These are phyloP conservation scores for Oeneis ivallda DNA, from an alignment of 2,888 invertebrate genomes.

Conservation along the genomic window DNA sequence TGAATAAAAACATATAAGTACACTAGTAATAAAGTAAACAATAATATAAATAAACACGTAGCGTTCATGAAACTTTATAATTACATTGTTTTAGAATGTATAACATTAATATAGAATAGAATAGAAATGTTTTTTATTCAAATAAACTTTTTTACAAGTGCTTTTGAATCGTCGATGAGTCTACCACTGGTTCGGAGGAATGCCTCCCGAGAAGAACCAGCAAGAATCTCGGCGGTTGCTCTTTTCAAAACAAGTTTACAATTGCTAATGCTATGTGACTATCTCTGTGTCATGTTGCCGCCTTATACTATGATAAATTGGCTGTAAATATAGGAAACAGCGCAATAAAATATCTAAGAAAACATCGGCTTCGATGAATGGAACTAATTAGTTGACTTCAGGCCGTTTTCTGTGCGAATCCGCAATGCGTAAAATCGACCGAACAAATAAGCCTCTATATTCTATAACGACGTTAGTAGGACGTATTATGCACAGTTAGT, in stretches of 20 bases:
- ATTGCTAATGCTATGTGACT: constrained; percentile 47
- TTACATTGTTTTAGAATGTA: background rate
- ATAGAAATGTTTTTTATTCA: too few species aligned
- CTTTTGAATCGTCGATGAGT: too few species aligned
- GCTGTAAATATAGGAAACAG: constrained; percentile 57
- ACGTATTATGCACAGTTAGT: too few species aligned
- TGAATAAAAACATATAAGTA: background rate
- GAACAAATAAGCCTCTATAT: constrained; percentile 15
- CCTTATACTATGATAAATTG: constrained; percentile 57
- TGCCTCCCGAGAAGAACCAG: too few species aligned
- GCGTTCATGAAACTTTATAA: constrained; percentile 10
- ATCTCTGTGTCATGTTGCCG: constrained; percentile 44
- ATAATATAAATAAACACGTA: constrained; percentile 2
- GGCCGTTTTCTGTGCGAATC: constrained; percentile 10
- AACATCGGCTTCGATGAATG: constrained; percentile 44
- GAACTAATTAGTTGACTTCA: constrained; percentile 20
- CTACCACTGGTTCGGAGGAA: too few species aligned
- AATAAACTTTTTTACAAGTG: too few species aligned
- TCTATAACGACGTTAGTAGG: background rate
- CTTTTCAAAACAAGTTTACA: too few species aligned
- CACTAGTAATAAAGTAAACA: background rate
- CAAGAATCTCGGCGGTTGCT: too few species aligned
- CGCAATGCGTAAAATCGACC: constrained; percentile 14
- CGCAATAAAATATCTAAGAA: constrained; percentile 51
- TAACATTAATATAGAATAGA: too few species aligned